These are phyloP conservation scores for Poecile atricapillus DNA, from an alignment of 2,113 vertebrate species.

Conservation along the genomic window DNA sequence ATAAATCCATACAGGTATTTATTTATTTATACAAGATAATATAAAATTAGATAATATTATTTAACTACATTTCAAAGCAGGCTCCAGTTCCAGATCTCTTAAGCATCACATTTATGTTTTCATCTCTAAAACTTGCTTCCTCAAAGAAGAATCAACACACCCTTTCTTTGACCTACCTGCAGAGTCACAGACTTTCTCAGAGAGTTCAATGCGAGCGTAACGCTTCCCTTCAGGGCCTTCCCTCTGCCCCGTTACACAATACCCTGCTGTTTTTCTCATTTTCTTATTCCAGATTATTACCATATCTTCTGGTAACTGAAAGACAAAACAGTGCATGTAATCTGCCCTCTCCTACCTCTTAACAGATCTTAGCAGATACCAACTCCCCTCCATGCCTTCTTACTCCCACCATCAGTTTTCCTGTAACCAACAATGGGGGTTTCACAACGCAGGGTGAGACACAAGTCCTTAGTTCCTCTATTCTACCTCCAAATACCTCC, in stretches of 20 bases:
- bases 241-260: conserved; percentile 79
- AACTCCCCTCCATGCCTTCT: background rate
- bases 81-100: background rate
- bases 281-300: conserved; percentile 91
- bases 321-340: background rate
- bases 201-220: conserved; percentile 85
- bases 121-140: background rate
- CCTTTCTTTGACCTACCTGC: conserved; percentile 71
- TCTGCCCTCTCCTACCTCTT: background rate
- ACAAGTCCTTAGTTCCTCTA: background rate
- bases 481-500: background rate
- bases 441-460: background rate
- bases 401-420: background rate
- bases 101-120: background rate
- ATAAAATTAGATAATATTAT: background rate
- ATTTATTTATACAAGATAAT: background rate
- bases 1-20: background rate
- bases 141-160: background rate
- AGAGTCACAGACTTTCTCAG: conserved; percentile 91
- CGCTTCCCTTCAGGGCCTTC: conserved; percentile 33
- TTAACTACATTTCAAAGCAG: background rate
- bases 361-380: background rate
- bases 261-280: conserved; percentile 89
- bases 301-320: conserved; percentile 82
- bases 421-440: background rate